These are phyloP conservation scores for Rhynchonycteris naso DNA, from an alignment of 2,797 vertebrate genomes.

Conservation along the genomic window DNA sequence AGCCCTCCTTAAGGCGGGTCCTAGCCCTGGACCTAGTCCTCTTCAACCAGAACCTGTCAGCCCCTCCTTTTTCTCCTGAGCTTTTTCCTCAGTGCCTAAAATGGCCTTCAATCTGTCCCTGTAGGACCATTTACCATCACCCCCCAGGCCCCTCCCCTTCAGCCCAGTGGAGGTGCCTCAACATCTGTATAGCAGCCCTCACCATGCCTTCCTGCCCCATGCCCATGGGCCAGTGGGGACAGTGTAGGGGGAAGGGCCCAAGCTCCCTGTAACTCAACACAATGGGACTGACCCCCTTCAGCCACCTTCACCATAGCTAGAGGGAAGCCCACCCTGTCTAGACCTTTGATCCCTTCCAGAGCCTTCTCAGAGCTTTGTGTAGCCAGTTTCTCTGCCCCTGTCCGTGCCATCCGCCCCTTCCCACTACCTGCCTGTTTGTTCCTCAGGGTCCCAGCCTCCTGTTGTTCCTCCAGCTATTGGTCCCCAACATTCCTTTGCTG, in stretches of 20 bases:
- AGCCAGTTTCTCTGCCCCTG: fast-evolving
- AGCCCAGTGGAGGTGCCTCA: not conserved
- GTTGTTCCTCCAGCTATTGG: too few relatives aligned
- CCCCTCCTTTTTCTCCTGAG: not conserved
- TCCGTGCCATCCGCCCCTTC: not conserved
- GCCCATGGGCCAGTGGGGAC: not conserved
- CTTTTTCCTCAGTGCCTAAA: not conserved
- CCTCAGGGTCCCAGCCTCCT: not conserved
- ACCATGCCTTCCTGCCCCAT: not conserved
- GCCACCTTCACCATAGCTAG: not conserved
- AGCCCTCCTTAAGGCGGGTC: not conserved
- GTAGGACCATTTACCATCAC: not conserved
- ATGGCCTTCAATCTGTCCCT: too few relatives aligned
- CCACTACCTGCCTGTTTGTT: fast-evolving
- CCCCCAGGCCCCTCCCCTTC: not conserved
- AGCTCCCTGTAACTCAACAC: too few relatives aligned
- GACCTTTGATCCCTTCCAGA: not conserved
- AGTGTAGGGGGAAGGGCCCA: not conserved
- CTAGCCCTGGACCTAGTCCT: not conserved
- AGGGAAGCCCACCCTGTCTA: not conserved
- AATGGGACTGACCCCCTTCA: not conserved
- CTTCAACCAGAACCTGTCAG: fast-evolving
- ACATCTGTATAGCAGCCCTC: not conserved
- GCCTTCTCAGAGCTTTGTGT: fast-evolving
- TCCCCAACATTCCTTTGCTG: not conserved